phyloP scores from a whole-genome alignment of 2,888 invertebrate species.

The Drosophila niveifrons region DNA sequence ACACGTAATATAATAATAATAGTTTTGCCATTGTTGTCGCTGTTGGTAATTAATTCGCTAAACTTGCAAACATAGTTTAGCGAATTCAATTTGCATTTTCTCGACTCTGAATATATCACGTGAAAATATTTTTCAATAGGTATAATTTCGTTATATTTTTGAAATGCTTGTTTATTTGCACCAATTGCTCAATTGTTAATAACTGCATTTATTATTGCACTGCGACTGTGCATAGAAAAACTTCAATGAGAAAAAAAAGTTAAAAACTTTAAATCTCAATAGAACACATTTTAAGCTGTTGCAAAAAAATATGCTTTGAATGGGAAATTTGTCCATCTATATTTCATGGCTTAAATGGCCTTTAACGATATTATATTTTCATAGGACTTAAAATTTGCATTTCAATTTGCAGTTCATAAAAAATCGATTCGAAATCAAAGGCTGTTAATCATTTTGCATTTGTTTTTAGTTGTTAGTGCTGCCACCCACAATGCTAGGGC shows the following conservation, averaged over 20 bases:
- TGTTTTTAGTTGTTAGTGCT: not conserved
- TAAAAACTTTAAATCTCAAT: not conserved
- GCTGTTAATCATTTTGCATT: not conserved
- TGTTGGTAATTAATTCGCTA: too few relatives aligned
- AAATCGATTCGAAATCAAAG: conserved; percentile 29
- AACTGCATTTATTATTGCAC: too few relatives aligned
- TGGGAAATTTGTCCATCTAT: not conserved
- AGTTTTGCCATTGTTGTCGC: too few relatives aligned
- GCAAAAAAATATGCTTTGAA: not conserved
- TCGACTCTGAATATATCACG: too few relatives aligned
- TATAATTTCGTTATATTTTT: not conserved
- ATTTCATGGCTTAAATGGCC: not conserved
- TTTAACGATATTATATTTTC: conserved; percentile 4
- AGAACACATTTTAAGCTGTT: not conserved
- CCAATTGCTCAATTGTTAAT: too few relatives aligned
- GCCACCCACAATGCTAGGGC: not conserved
- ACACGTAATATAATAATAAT: not conserved
- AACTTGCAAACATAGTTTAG: too few relatives aligned
- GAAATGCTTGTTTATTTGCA: not conserved
- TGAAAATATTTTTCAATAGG: too few relatives aligned
- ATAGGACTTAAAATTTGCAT: not conserved
- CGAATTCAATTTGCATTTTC: too few relatives aligned
- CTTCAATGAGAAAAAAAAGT: not conserved
- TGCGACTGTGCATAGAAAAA: not conserved
- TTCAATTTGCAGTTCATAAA: conserved; percentile 25